Conservation (phyloP, 2,797 vertebrate species). For the Takifugu ocellatus region DNA sequence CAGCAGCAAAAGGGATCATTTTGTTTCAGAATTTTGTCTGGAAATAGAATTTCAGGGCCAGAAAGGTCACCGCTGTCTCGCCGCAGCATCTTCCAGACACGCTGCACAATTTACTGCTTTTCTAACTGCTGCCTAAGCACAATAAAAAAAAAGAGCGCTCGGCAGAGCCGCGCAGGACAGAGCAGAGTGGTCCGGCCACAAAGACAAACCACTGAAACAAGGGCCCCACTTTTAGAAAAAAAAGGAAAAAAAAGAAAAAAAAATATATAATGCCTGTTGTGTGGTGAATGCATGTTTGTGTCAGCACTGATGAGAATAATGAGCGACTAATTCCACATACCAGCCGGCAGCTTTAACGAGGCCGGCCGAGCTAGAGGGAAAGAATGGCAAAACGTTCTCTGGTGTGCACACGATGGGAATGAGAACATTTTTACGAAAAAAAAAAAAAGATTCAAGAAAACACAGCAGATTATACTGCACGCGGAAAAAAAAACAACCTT, state of each 20-base stretch:
- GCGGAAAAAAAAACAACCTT: slow-evolving; percentile 8
- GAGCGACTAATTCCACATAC: slow-evolving; percentile 66
- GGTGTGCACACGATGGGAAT: slow-evolving; percentile 31
- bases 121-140: slow-evolving; percentile 42
- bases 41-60: slow-evolving; percentile 25
- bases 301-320: slow-evolving; percentile 62
- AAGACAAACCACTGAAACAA: slow-evolving; percentile 49
- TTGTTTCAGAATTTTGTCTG: background rate
- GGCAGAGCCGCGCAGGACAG: slow-evolving; percentile 16
- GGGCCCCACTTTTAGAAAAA: slow-evolving; percentile 24
- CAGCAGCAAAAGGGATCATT: background rate
- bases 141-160: slow-evolving; percentile 24
- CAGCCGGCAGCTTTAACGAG: slow-evolving; percentile 57
- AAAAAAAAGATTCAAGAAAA: slow-evolving; percentile 7
- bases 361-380: slow-evolving; percentile 42
- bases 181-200: slow-evolving; percentile 23
- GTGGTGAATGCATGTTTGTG: slow-evolving; percentile 51
- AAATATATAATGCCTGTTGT: slow-evolving; percentile 23
- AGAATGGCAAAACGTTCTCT: slow-evolving; percentile 58
- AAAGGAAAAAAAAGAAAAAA: too few relatives aligned
- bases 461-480: slow-evolving; percentile 25
- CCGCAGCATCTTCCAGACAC: slow-evolving; percentile 46
- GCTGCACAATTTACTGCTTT: slow-evolving; percentile 34
- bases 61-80: slow-evolving; percentile 31
- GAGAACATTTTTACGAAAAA: slow-evolving; percentile 19